Conservation (phyloP, 2,888 invertebrate species). For the Deladenus siricidicola region DNA sequence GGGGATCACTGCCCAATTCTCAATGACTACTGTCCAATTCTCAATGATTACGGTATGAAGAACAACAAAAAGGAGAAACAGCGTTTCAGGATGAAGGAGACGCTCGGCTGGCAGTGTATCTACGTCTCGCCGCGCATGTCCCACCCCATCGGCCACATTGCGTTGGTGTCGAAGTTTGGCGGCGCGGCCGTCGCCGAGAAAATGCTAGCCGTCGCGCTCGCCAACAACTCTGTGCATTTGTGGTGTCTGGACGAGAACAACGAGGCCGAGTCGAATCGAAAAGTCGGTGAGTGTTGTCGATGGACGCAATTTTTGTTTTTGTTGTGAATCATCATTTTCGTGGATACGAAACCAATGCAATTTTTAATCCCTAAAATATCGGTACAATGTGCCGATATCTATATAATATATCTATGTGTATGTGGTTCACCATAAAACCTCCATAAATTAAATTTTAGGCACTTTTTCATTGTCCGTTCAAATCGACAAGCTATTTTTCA, state of each 20-base stretch:
- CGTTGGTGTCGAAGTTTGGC: constrained; percentile 66
- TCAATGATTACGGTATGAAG: not conserved
- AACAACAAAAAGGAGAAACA: too few species aligned
- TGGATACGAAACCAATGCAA: too few species aligned
- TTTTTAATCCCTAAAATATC: too few species aligned
- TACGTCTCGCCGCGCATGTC: constrained; percentile 88
- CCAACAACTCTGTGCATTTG: constrained; percentile 37
- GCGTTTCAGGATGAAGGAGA: constrained; percentile 75
- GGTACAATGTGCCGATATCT: too few species aligned
- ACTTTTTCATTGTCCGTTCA: constrained; percentile 61
- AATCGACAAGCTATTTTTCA: constrained; percentile 91
- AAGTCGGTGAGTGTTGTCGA: constrained; percentile 11
- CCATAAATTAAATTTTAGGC: too few species aligned
- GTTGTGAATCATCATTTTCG: too few species aligned
- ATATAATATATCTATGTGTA: too few species aligned
- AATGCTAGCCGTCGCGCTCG: constrained; percentile 43
- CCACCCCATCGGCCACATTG: constrained; percentile 78
- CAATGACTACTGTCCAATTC: too few species aligned
- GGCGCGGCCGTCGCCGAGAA: constrained; percentile 47
- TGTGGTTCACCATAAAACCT: too few species aligned
- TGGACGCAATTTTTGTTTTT: too few species aligned
- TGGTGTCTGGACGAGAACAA: constrained; percentile 61
- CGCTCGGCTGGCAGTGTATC: constrained; percentile 88
- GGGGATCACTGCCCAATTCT: too few species aligned
- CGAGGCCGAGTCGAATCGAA: constrained; percentile 6